phyloP scores from a whole-genome alignment of 1,140 invertebrate genomes.

The Bombus haemorrhoidalis region DNA sequence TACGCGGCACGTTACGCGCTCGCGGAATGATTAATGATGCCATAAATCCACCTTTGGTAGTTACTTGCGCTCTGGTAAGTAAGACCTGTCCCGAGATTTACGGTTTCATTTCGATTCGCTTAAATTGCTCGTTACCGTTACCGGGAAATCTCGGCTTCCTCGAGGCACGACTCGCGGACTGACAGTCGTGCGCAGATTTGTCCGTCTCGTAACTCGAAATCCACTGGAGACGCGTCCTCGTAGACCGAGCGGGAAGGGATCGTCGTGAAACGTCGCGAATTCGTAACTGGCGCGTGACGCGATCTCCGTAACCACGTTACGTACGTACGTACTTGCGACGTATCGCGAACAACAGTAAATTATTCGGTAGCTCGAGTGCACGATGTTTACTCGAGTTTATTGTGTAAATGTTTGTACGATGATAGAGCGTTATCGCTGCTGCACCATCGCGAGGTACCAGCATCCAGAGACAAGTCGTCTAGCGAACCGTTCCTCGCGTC shows the following conservation, averaged over 20 bases:
- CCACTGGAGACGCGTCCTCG: not conserved
- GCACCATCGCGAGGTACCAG: conserved; percentile 57
- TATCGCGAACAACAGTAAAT: conserved; percentile 74
- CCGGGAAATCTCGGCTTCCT: conserved; percentile 29
- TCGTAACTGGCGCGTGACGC: conserved; percentile 23
- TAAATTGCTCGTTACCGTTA: conserved; percentile 53
- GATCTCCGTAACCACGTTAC: conserved; percentile 40
- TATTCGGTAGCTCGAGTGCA: conserved; percentile 67
- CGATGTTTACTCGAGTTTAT: conserved; percentile 72
- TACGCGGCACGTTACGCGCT: conserved; percentile 60
- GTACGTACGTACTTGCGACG: conserved; percentile 30
- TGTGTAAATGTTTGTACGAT: conserved; percentile 77
- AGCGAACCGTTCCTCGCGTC: not conserved
- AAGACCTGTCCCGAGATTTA: conserved; percentile 60
- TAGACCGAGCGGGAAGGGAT: not conserved
- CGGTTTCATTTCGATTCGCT: conserved; percentile 55
- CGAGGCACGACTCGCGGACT: not conserved
- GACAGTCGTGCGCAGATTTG: not conserved
- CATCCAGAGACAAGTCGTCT: conserved; percentile 59
- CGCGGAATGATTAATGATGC: conserved; percentile 63
- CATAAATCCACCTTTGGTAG: conserved; percentile 66
- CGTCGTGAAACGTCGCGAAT: not conserved
- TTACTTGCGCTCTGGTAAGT: conserved; percentile 50
- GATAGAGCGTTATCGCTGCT: conserved; percentile 73
- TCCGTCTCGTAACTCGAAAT: not conserved